Evolutionary conservation across 1,140 invertebrate species (phyloP).

Genomic region (Cyclina sinensis): DNA sequence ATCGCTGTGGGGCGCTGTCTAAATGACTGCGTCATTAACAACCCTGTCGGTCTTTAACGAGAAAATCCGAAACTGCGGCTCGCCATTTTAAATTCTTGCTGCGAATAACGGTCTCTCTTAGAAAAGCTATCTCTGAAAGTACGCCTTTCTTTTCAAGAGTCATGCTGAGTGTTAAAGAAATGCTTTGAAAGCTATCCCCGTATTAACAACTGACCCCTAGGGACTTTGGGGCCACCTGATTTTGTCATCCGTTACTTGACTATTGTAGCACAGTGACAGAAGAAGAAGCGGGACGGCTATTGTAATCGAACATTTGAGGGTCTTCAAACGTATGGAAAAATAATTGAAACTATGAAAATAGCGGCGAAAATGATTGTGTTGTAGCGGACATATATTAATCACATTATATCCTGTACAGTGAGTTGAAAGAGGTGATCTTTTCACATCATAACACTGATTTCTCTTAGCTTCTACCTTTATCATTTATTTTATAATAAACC

Average conservation of each 20-base stretch:
- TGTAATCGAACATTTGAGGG: neutral
- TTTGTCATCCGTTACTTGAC: conserved; percentile 42
- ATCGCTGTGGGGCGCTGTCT: neutral
- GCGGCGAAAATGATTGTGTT: conserved; percentile 29
- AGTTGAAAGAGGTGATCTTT: neutral
- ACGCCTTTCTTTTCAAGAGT: neutral
- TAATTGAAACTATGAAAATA: conserved; percentile 27
- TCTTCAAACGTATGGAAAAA: conserved; percentile 47
- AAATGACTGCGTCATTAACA: neutral
- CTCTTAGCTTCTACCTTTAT: neutral
- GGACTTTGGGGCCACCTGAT: conserved; percentile 33
- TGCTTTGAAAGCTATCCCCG: neutral
- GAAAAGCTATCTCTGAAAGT: conserved; percentile 13
- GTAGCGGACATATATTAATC: conserved; percentile 22
- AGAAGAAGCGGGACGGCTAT: conserved; percentile 3
- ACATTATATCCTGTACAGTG: neutral
- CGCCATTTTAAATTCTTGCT: neutral
- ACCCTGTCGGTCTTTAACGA: neutral
- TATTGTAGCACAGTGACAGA: conserved; percentile 36
- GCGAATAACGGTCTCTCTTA: neutral
- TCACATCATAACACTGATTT: neutral
- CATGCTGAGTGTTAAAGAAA: neutral
- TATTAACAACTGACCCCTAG: conserved; percentile 42
- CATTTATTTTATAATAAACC: neutral
- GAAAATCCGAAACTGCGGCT: neutral